Conservation (phyloP, 1,140 invertebrate genomes). For the Diplogasteroides magnus region DNA sequence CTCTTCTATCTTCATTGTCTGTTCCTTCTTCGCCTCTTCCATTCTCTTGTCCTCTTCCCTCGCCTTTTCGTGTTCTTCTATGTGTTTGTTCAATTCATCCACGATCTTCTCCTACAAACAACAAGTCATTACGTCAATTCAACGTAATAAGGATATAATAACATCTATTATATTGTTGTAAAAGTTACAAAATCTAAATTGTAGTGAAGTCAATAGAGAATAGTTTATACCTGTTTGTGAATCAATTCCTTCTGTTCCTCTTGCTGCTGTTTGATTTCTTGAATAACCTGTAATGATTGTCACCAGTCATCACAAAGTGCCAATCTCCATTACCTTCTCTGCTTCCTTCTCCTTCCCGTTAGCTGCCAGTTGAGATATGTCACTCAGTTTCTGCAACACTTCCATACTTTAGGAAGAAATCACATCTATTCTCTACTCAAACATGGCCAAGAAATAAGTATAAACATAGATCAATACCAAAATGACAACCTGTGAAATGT, state of each 20-base stretch:
- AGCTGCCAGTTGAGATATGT: constrained; percentile 59
- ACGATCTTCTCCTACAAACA: constrained; percentile 57
- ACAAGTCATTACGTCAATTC: background rate
- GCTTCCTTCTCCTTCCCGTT: constrained; percentile 54
- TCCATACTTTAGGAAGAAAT: background rate
- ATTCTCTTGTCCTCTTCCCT: background rate
- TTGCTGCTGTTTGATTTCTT: constrained; percentile 62
- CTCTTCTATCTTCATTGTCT: too few species aligned
- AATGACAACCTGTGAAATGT: constrained; percentile 62
- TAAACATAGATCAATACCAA: too few species aligned
- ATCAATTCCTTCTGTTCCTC: constrained; percentile 57
- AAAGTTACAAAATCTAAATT: background rate
- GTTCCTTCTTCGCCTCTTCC: background rate
- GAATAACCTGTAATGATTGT: constrained; percentile 41
- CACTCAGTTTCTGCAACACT: constrained; percentile 27
- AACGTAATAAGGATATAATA: background rate
- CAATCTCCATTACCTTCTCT: too few species aligned
- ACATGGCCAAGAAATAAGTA: too few species aligned
- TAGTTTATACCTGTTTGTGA: constrained; percentile 54
- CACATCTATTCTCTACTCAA: too few species aligned
- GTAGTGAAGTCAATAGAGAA: too few species aligned
- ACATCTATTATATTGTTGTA: background rate
- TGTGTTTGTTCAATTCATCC: constrained; percentile 61
- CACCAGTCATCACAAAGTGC: background rate
- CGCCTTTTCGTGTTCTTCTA: constrained; percentile 45